These are phyloP conservation scores for Chiloscyllium plagiosum DNA, from an alignment of 2,113 vertebrate species.

Conservation along the genomic window DNA sequence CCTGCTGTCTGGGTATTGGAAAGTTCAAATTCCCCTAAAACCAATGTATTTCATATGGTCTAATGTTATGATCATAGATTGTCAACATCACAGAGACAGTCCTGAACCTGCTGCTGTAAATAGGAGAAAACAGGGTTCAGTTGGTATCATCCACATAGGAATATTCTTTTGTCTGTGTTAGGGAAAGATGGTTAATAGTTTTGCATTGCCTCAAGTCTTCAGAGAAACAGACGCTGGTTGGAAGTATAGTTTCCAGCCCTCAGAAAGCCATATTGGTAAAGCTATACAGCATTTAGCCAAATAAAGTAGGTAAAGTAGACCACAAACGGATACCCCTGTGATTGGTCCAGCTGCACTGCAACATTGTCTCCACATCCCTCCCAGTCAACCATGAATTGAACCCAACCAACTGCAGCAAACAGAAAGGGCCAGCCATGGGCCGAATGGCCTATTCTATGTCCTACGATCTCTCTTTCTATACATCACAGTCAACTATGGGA, in stretches of 20 bases:
- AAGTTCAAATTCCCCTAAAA: too few relatives aligned
- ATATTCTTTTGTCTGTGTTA: not conserved
- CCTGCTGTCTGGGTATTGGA: too few relatives aligned
- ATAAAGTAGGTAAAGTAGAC: not conserved
- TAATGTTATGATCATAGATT: not conserved
- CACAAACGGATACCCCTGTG: too few relatives aligned
- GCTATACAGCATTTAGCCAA: not conserved
- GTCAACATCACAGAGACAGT: not conserved
- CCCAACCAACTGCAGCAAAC: not conserved
- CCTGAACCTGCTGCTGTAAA: not conserved
- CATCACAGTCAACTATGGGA: not conserved
- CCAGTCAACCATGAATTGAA: not conserved
- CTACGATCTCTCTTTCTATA: not conserved
- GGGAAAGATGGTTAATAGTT: not conserved
- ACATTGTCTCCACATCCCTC: not conserved
- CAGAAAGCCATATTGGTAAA: not conserved
- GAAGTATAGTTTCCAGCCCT: not conserved
- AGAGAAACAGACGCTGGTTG: not conserved
- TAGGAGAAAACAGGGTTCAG: not conserved
- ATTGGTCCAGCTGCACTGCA: too few relatives aligned
- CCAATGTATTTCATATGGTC: not conserved
- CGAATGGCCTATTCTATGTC: too few relatives aligned
- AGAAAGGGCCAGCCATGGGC: not conserved
- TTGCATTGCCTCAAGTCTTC: not conserved
- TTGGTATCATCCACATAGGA: not conserved